Conservation (phyloP, 2,797 vertebrate genomes). For the Aphelocoma californica region DNA sequence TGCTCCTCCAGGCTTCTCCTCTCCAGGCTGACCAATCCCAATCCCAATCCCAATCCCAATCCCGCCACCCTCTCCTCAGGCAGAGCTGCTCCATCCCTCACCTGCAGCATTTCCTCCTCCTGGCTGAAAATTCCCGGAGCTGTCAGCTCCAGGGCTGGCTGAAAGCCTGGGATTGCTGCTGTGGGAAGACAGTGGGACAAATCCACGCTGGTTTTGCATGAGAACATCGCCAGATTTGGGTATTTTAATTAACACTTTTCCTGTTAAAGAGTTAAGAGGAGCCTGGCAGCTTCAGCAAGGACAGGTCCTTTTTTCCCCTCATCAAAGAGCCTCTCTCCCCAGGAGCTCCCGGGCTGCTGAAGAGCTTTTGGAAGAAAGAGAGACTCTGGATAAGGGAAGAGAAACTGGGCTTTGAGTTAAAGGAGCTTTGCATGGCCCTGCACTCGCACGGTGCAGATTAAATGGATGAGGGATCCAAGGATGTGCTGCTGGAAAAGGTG, state of each 20-base stretch:
- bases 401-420: background rate
- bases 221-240: background rate
- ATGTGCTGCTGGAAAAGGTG: background rate
- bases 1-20: background rate
- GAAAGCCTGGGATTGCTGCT: background rate
- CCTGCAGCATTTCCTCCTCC: background rate
- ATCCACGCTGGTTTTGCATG: background rate
- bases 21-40: background rate
- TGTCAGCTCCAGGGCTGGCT: background rate
- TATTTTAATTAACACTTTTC: background rate
- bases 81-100: background rate
- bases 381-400: background rate
- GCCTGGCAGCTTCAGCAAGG: background rate
- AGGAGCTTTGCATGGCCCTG: background rate
- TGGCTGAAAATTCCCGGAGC: background rate
- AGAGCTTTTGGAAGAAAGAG: background rate
- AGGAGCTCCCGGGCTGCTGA: background rate
- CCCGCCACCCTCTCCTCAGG: background rate
- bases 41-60: background rate
- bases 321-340: constrained; percentile 1
- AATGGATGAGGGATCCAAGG: background rate
- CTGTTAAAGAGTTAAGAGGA: background rate
- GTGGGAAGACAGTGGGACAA: background rate
- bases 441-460: background rate
- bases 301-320: background rate